Base-by-base conservation (phyloP, 1,140 invertebrate species). In the Papilio glaucus region DNA sequence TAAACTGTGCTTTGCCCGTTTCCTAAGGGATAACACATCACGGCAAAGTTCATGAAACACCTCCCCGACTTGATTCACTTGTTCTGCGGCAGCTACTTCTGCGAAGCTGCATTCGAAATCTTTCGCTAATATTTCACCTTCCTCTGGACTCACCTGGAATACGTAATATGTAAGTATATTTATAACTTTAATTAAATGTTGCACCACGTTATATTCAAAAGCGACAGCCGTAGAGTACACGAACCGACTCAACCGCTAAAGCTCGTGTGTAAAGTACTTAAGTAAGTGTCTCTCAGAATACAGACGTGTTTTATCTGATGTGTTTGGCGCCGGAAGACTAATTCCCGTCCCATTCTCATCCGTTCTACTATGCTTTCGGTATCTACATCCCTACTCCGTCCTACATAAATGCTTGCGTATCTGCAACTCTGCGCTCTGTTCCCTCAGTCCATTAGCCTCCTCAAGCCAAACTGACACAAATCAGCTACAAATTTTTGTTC, bases 71-170 rank as follows among this genome's bases (percentile, higher is more conserved):
- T 95, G 95, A 71, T 93, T 93, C 24, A 97, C 96, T 91, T 98
- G 97, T 89, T 98, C 97, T 0, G 97, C 97, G 0, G 97, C 97
- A 0, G 97, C 96, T n/a, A 98, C 96, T 93, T 98, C 97, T n/a
- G 95, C 95, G 88, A 98, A 98, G 84, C 95, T 96, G 87, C 97
- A 97, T 82, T 98, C 97, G 76, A 96, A 96, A 84, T 98, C 97
- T 88, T 97, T 97, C 0, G 97, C 97, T 39, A 98, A 91, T 76
- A 97, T 97, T 89, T 97, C 97, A 18, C 97, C 97, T 92, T 99
- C 98, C 78, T 98, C 97, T 7, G 95, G 94, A 80, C 96, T 97
- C 69, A 99, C 97, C 95, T 98, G 96, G 1, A 57, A 80, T 21
- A 57, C 9, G 21, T 12, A 57, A 57, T 33, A 53, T 1, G 2